Conservation (phyloP, 2,113 vertebrate genomes). For the Catharus bicknelli region DNA sequence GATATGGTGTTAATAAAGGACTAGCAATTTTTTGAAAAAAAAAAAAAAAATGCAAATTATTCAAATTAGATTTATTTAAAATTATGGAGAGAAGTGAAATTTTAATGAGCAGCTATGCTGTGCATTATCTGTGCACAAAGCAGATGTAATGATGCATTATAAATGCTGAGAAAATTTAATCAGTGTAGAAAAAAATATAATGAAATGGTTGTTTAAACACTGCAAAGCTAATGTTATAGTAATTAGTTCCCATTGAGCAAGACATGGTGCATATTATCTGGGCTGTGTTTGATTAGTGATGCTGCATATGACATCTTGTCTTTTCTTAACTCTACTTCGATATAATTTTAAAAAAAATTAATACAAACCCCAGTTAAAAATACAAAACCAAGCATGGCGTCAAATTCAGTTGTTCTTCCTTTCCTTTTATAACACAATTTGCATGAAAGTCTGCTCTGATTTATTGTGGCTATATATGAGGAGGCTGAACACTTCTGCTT, state of each 20-base stretch:
- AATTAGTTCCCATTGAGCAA: slow-evolving; percentile 76
- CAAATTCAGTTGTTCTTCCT: not conserved
- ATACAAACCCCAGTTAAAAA: slow-evolving; percentile 18
- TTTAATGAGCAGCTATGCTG: slow-evolving; percentile 67
- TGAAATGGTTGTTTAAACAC: slow-evolving; percentile 83
- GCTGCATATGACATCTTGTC: slow-evolving; percentile 64
- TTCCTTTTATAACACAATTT: not conserved
- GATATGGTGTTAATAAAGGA: slow-evolving; percentile 37
- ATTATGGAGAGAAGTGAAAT: slow-evolving; percentile 64
- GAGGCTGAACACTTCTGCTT: not conserved
- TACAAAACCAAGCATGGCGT: not conserved
- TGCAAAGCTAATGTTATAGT: slow-evolving; percentile 76
- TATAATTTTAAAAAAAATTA: not conserved
- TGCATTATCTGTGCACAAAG: slow-evolving; percentile 74
- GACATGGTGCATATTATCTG: slow-evolving; percentile 58
- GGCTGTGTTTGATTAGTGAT: slow-evolving; percentile 73
- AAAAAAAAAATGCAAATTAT: slow-evolving; percentile 61
- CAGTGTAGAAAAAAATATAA: slow-evolving; percentile 75
- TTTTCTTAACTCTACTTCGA: slow-evolving; percentile 62
- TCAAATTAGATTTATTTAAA: slow-evolving; percentile 76
- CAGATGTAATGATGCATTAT: slow-evolving; percentile 82
- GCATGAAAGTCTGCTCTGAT: not conserved
- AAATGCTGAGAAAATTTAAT: slow-evolving; percentile 78
- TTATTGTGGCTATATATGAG: not conserved
- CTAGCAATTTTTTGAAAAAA: slow-evolving; percentile 54